phyloP scores from a whole-genome alignment of 2,888 invertebrate species.

The Rosalia funebris region DNA sequence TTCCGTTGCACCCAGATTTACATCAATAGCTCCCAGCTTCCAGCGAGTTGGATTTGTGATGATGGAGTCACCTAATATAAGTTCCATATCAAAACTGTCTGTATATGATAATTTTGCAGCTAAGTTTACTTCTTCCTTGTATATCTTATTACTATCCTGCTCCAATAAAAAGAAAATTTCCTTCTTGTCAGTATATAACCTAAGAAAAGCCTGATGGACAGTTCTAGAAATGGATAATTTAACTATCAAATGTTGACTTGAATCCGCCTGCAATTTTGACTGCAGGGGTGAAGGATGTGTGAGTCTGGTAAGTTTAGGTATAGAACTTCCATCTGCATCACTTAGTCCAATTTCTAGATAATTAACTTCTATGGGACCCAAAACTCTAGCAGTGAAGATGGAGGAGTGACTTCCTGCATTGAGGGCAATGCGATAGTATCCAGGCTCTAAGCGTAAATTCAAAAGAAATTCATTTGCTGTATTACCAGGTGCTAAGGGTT shows the following conservation, averaged over 20 bases:
- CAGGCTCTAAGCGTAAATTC: conserved; percentile 83
- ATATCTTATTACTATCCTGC: conserved; percentile 78
- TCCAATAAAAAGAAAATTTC: conserved; percentile 96
- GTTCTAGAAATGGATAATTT: conserved; percentile 80
- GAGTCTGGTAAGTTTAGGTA: conserved; percentile 80
- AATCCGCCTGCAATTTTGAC: conserved; percentile 82
- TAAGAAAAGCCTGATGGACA: conserved; percentile 85
- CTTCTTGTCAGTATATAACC: conserved; percentile 74
- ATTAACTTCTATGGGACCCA: conserved; percentile 80
- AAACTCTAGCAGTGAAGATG: conserved; percentile 70
- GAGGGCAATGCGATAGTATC: conserved; percentile 84
- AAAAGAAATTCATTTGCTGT: conserved; percentile 79
- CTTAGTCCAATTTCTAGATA: conserved; percentile 87
- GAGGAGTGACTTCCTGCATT: conserved; percentile 73
- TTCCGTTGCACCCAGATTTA: conserved; percentile 70
- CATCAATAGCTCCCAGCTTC: conserved; percentile 80
- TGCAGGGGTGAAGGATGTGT: conserved; percentile 66
- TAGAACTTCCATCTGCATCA: conserved; percentile 89
- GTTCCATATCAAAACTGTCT: conserved; percentile 82
- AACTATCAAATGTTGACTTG: conserved; percentile 83
- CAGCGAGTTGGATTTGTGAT: conserved; percentile 91
- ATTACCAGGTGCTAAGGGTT: conserved; percentile 67
- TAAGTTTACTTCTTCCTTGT: conserved; percentile 89
- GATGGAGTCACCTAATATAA: conserved; percentile 92
- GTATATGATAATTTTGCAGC: conserved; percentile 82